Percentiles rank a stretch among this genome's conserved stretches.
Evolutionary conservation across 2,113 vertebrate genomes (phyloP).

Genomic region (Salminus brasiliensis): DNA sequence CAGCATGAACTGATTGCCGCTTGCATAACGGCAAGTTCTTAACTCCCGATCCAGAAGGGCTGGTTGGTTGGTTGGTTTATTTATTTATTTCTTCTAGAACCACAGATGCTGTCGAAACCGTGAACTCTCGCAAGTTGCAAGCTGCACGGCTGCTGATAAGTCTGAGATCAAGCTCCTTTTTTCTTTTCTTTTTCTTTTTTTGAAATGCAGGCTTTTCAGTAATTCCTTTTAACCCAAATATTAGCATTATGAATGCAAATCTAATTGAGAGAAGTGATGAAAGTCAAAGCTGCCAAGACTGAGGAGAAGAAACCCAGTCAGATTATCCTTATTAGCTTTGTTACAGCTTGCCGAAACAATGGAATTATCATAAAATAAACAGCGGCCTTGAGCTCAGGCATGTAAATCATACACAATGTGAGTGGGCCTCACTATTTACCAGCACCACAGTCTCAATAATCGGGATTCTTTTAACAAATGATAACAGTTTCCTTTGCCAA

Average conservation of each 20-base stretch:
- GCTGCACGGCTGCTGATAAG: slow-evolving; percentile 58
- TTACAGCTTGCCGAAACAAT: slow-evolving; percentile 33
- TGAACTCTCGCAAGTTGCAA: slow-evolving; percentile 45
- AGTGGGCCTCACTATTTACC: too few relatives aligned
- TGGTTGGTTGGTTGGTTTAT: neutral
- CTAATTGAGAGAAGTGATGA: slow-evolving; percentile 67
- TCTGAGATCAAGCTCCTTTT: too few relatives aligned
- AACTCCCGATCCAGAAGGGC: neutral
- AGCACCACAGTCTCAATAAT: neutral
- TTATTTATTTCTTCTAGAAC: slow-evolving; percentile 5
- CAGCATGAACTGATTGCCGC: slow-evolving; percentile 3
- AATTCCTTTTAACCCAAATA: slow-evolving; percentile 70
- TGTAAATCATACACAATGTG: neutral
- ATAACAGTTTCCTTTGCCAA: neutral
- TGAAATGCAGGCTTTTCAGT: slow-evolving; percentile 54
- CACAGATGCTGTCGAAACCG: neutral
- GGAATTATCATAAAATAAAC: slow-evolving; percentile 4
- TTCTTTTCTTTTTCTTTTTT: too few relatives aligned
- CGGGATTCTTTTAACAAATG: neutral
- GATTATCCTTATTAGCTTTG: slow-evolving; percentile 68
- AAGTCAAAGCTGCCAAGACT: slow-evolving; percentile 66
- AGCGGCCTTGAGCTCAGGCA: neutral
- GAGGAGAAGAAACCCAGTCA: slow-evolving; percentile 64
- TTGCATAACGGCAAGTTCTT: slow-evolving; percentile 24
- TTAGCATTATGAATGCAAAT: slow-evolving; percentile 66